Evolutionary conservation across 92 coral and sea anemone genomes (phyloP).

Genomic region (Porites rus): DNA sequence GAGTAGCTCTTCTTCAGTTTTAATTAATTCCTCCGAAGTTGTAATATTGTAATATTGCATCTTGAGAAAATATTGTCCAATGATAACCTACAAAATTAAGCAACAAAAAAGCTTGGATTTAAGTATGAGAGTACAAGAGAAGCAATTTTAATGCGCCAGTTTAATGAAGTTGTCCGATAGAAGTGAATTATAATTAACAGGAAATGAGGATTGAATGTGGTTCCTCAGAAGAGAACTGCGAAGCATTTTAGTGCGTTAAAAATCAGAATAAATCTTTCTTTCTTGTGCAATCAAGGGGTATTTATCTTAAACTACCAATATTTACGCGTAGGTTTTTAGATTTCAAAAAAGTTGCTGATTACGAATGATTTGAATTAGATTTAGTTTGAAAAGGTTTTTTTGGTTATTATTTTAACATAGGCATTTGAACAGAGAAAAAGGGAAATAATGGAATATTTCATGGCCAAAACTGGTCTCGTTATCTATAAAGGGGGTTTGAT

Average conservation of each 20-base stretch:
- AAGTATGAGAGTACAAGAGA: background rate
- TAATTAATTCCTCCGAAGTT: conserved; percentile 27
- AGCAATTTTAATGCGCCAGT: background rate
- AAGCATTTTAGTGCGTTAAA: conserved; percentile 20
- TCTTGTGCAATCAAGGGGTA: conserved; percentile 30
- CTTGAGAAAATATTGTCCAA: background rate
- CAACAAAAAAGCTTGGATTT: background rate
- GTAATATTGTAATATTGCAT: no score
- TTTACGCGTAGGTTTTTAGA: conserved; percentile 9
- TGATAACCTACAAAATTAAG: background rate
- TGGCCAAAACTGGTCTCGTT: no score
- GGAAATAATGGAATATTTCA: background rate
- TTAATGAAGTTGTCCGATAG: background rate
- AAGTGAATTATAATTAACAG: conserved; percentile 20
- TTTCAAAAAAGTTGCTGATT: conserved; percentile 35
- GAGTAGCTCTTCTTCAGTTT: background rate
- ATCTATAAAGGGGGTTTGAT: no score
- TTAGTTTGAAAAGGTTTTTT: background rate
- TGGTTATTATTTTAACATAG: background rate
- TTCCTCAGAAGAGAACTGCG: background rate
- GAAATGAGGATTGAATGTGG: conserved; percentile 20
- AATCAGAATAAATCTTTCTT: conserved; percentile 26
- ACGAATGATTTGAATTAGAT: conserved; percentile 18
- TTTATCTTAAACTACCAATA: conserved; percentile 46
- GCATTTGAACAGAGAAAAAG: background rate